Percentiles rank a stretch among this genome's conserved stretches.
Conservation (phyloP, 2,888 invertebrate species). For the Trilocha varians region DNA sequence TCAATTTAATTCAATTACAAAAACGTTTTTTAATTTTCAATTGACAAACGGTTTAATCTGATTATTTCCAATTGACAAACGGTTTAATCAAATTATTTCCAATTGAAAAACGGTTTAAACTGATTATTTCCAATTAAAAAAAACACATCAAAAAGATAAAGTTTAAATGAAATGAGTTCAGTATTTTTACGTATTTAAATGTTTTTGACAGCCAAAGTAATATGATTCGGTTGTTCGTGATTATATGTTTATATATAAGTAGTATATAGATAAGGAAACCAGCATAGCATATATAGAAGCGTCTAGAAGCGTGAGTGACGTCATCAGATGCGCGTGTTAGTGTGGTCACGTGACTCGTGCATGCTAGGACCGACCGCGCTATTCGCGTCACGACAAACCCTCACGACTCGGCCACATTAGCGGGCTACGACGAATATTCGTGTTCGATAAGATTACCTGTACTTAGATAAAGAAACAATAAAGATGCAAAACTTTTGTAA, state of each 20-base stretch:
- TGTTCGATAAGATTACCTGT: no score
- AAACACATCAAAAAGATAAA: neutral
- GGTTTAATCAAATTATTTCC: neutral
- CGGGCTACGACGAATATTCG: no score
- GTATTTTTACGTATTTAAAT: slow-evolving; percentile 4
- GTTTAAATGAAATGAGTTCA: neutral
- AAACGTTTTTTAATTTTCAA: no score
- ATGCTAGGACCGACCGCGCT: slow-evolving; percentile 35
- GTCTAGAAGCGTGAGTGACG: slow-evolving; percentile 36
- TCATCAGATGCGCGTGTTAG: slow-evolving; percentile 33
- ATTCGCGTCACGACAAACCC: slow-evolving; percentile 26
- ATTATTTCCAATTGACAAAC: neutral
- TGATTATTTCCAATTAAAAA: neutral
- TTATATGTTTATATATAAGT: slow-evolving; percentile 10
- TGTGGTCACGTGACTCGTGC: slow-evolving; percentile 25
- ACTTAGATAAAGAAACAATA: no score
- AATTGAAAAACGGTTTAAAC: neutral
- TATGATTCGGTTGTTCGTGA: slow-evolving; percentile 35
- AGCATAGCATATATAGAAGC: slow-evolving; percentile 41
- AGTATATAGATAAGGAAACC: slow-evolving; percentile 40
- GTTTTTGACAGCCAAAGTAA: slow-evolving; percentile 33
- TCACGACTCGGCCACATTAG: no score
- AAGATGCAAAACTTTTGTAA: no score
- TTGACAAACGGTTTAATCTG: neutral
- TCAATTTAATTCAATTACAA: slow-evolving; percentile 8